phyloP scores from a whole-genome alignment of 30 jellyfish, hydroid and myxozoan genomes.

The Hydractinia symbiolongicarpus region DNA sequence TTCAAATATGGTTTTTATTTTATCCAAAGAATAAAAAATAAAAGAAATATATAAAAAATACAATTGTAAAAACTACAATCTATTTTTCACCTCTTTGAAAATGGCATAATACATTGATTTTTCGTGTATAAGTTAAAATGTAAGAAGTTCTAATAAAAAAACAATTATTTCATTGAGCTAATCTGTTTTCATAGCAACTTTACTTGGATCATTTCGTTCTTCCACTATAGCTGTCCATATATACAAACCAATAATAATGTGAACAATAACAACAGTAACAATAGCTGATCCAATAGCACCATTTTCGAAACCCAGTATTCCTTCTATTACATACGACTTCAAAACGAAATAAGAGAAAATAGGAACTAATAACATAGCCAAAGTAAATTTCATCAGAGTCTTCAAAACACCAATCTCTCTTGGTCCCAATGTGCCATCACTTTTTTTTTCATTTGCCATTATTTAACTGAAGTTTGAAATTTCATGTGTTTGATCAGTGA shows the following conservation, averaged over 20 bases:
- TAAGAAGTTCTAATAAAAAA: too few species aligned
- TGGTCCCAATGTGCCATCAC: conserved; percentile 57
- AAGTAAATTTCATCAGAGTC: conserved; percentile 50
- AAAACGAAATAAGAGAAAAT: conserved; percentile 56
- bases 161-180: not conserved
- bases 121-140: too few species aligned
- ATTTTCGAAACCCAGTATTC: conserved; percentile 69
- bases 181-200: conserved; percentile 41
- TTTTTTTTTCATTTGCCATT: not conserved
- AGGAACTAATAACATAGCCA: conserved; percentile 68
- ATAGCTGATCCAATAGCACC: conserved; percentile 88
- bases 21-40: too few species aligned
- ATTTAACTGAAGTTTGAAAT: not conserved
- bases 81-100: too few species aligned
- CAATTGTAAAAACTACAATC: too few species aligned
- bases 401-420: conserved; percentile 61
- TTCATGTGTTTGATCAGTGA: too few species aligned
- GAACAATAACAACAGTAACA: conserved; percentile 69
- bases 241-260: conserved; percentile 75
- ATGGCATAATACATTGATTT: too few species aligned
- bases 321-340: conserved; percentile 70
- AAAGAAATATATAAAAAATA: too few species aligned
- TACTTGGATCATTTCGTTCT: conserved; percentile 34
- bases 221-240: conserved; percentile 82
- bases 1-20: too few species aligned